A percentile compares a stretch with the other conserved stretches of the same genome.
Evolutionary conservation across 2,113 vertebrate genomes (phyloP).

Genomic region (Alouatta palliata): DNA sequence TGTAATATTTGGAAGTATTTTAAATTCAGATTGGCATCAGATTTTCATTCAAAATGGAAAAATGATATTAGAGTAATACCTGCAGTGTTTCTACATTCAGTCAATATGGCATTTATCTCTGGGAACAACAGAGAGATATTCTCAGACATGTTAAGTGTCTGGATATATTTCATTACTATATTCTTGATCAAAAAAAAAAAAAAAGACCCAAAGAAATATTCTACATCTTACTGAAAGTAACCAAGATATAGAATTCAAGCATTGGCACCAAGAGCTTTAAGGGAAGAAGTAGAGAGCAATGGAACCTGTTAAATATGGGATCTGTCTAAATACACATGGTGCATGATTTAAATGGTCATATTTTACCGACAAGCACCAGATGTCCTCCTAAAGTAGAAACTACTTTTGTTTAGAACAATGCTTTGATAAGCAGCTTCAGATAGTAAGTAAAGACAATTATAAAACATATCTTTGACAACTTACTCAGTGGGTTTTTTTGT

Average conservation of each 20-base stretch:
- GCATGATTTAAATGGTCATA: not conserved
- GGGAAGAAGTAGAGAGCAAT: not conserved
- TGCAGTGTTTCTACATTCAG: not conserved
- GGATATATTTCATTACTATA: not conserved
- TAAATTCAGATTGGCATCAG: not conserved
- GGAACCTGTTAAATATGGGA: not conserved
- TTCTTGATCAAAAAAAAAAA: not conserved
- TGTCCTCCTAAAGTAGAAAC: not conserved
- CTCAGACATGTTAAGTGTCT: not conserved
- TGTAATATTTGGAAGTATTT: not conserved
- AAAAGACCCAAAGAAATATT: not conserved
- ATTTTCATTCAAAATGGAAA: not conserved
- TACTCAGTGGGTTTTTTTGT: not conserved
- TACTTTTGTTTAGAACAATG: not conserved
- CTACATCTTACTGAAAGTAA: not conserved
- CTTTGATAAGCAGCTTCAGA: not conserved
- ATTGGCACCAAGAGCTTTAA: not conserved
- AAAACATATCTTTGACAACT: not conserved
- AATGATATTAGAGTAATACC: not conserved
- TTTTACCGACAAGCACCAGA: not conserved
- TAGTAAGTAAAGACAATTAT: not conserved
- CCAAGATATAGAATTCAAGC: not conserved
- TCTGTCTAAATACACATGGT: not conserved
- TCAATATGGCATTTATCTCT: not conserved
- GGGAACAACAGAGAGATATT: not conserved